Conservation (phyloP, 2,797 vertebrate genomes). For the Sarcophilus harrisii region DNA sequence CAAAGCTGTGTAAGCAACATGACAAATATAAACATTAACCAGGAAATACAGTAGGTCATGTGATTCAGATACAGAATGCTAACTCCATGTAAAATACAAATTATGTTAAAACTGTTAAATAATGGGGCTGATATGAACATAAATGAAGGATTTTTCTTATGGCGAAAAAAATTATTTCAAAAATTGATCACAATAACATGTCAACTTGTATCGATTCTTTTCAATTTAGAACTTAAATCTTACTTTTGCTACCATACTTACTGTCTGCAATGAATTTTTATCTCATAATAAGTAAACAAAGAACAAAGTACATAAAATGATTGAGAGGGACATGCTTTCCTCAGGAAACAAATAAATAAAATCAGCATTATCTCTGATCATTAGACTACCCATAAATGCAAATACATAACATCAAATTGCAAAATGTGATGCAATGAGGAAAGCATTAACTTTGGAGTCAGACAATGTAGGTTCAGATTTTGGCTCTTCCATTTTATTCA, state of each 20-base stretch:
- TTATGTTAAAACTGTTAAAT: conserved; percentile 30
- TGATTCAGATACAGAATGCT: conserved; percentile 47
- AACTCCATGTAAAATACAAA: background rate
- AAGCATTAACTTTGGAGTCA: background rate
- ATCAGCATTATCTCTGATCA: background rate
- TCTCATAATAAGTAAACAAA: conserved; percentile 31
- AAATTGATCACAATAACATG: conserved; percentile 45
- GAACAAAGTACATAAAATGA: conserved; percentile 40
- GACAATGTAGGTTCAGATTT: background rate
- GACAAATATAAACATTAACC: conserved; percentile 77
- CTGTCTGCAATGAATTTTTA: background rate
- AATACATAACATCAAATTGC: background rate
- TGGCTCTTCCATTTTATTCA: background rate
- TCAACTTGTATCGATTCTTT: background rate
- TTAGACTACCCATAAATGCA: background rate
- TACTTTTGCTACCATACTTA: background rate
- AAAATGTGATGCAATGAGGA: background rate
- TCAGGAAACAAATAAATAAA: conserved; percentile 57
- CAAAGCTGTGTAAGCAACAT: conserved; percentile 8
- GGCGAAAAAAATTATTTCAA: conserved; percentile 46
- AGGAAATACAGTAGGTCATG: conserved; percentile 36
- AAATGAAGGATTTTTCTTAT: conserved; percentile 25
- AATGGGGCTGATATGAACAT: background rate
- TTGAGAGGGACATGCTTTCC: conserved; percentile 48
- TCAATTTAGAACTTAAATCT: background rate